phyloP scores from a whole-genome alignment of 2,888 invertebrate genomes.

The Galeruca laticollis region DNA sequence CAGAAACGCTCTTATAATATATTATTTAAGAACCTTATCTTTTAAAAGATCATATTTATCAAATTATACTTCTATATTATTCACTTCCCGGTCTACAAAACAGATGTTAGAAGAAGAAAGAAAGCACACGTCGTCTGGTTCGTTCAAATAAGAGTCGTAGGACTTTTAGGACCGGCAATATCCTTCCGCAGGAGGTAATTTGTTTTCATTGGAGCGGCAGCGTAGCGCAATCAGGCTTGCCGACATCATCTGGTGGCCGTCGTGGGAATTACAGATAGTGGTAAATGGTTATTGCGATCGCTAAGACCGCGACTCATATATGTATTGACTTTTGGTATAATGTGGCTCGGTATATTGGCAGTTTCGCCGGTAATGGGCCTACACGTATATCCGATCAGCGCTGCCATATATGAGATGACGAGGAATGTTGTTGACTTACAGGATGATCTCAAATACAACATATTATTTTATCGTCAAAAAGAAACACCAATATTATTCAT shows the following conservation, averaged over 20 bases:
- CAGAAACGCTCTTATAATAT: too few species aligned
- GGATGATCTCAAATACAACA: slow-evolving; percentile 1
- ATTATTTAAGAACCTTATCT: too few species aligned
- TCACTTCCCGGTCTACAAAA: slow-evolving; percentile 8
- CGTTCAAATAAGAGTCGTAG: slow-evolving; percentile 42
- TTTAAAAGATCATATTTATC: not conserved
- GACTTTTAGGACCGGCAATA: slow-evolving; percentile 62
- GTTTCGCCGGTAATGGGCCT: slow-evolving; percentile 62
- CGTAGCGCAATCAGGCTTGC: slow-evolving; percentile 58
- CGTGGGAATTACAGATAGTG: slow-evolving; percentile 65
- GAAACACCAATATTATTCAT: too few species aligned
- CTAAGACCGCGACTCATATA: slow-evolving; percentile 52
- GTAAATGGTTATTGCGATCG: slow-evolving; percentile 64
- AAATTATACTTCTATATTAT: not conserved
- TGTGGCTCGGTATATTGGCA: slow-evolving; percentile 63
- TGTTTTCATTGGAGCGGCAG: slow-evolving; percentile 63
- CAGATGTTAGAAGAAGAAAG: slow-evolving; percentile 15
- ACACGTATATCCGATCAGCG: slow-evolving; percentile 45
- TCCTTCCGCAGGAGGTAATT: slow-evolving; percentile 65
- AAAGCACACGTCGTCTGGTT: slow-evolving; percentile 32
- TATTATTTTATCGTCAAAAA: too few species aligned
- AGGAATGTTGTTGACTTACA: slow-evolving; percentile 25
- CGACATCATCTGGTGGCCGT: slow-evolving; percentile 62
- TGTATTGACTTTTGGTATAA: slow-evolving; percentile 66
- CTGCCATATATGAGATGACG: slow-evolving; percentile 52